phyloP scores from a whole-genome alignment of 1,140 invertebrate species.

The Lepidurus packardi region DNA sequence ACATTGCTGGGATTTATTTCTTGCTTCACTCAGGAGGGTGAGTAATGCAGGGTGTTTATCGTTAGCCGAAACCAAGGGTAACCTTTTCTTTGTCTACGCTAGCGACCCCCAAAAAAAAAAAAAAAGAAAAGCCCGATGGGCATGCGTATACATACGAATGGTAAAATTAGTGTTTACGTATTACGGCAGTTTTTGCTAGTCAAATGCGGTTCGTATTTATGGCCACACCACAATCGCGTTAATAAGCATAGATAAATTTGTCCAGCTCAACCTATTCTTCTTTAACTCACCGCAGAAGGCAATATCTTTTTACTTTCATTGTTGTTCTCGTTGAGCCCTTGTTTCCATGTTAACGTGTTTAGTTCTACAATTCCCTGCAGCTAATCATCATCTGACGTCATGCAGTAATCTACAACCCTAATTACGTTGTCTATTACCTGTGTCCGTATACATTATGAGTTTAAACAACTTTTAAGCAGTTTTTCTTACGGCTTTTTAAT shows the following conservation, averaged over 20 bases:
- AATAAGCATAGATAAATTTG: no score
- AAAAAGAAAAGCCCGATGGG: neutral
- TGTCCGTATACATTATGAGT: neutral
- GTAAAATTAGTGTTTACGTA: neutral
- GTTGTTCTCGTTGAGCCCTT: neutral
- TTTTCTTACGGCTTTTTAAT: no score
- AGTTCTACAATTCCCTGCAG: neutral
- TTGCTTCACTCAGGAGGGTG: neutral
- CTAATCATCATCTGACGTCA: neutral
- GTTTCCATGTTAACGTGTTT: neutral
- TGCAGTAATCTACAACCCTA: neutral
- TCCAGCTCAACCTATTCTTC: no score
- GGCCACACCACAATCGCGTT: neutral
- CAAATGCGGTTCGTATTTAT: neutral
- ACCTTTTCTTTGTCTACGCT: conserved; percentile 2
- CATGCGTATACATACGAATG: neutral
- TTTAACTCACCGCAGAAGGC: no score
- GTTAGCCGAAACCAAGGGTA: conserved; percentile 14
- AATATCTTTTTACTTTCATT: neutral
- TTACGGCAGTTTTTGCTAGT: neutral
- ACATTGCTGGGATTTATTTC: neutral
- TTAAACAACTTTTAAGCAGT: no score
- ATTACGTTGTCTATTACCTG: neutral
- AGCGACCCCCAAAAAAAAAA: no score
- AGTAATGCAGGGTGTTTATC: conserved; percentile 19